phyloP scores from a whole-genome alignment of 2,888 invertebrate genomes.

The Drosophila neotestacea region DNA sequence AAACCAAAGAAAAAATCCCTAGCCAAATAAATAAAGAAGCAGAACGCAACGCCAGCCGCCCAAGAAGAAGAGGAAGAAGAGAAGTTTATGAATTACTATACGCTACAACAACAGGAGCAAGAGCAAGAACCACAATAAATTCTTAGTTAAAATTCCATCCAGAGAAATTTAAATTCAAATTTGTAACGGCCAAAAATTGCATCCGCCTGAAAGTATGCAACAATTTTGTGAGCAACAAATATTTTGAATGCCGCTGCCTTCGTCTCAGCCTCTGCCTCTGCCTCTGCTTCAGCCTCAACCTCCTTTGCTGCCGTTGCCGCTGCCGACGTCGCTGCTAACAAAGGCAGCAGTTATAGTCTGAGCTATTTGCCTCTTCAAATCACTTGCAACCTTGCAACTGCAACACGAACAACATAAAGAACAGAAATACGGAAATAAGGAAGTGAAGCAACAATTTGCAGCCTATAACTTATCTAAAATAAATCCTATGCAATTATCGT shows the following conservation, averaged over 20 bases:
- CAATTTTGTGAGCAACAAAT: constrained; percentile 15
- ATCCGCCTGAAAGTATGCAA: constrained; percentile 44
- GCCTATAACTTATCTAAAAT: constrained; percentile 4
- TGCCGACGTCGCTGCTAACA: not conserved
- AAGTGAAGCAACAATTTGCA: constrained; percentile 2
- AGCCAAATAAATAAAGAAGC: constrained; percentile 19
- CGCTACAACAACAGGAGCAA: constrained; percentile 20
- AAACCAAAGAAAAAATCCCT: constrained; percentile 18
- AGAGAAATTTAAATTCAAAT: constrained; percentile 34
- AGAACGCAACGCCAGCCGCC: constrained; percentile 83
- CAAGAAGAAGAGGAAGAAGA: constrained; percentile 55
- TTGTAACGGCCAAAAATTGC: constrained; percentile 21
- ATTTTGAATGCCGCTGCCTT: constrained; percentile 20
- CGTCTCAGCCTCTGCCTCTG: not conserved
- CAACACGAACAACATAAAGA: constrained; percentile 13
- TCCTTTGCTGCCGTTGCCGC: not conserved
- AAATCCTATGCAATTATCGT: constrained; percentile 42
- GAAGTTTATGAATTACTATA: constrained; percentile 32
- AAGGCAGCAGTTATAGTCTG: constrained; percentile 5
- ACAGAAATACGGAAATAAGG: constrained; percentile 1
- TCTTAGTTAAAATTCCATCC: constrained; percentile 74
- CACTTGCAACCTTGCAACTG: not conserved
- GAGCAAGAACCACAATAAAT: constrained; percentile 30
- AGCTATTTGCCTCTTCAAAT: constrained; percentile 5
- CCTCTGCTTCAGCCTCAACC: constrained; percentile 10